phyloP scores from a whole-genome alignment of 2,888 invertebrate genomes.

The Trachelus troglodyta region DNA sequence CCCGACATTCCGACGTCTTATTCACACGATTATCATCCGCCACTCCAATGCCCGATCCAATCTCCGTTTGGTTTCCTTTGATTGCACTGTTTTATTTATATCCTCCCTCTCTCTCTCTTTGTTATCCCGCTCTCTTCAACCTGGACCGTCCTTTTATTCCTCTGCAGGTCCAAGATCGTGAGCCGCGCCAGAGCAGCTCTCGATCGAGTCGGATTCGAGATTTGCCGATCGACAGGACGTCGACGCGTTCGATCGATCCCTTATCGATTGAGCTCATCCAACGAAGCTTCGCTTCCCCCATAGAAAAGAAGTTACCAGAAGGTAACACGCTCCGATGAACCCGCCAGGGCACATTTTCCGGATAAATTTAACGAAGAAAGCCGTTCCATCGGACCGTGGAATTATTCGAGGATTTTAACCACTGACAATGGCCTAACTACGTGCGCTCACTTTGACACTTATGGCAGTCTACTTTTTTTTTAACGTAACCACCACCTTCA shows the following conservation, averaged over 20 bases:
- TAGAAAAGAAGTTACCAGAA: background rate
- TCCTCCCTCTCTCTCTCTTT: background rate
- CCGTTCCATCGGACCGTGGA: background rate
- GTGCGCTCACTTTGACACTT: background rate
- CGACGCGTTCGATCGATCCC: background rate
- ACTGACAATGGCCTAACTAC: background rate
- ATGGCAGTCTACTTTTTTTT: background rate
- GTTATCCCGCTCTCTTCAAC: background rate
- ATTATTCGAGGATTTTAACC: background rate
- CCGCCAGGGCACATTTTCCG: background rate
- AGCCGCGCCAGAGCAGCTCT: background rate
- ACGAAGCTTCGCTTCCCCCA: background rate
- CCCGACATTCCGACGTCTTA: constrained; percentile 49
- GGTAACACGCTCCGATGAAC: background rate
- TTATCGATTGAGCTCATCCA: background rate
- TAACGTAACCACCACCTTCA: background rate
- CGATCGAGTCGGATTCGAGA: background rate
- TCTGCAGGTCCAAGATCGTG: background rate
- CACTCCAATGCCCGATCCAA: constrained; percentile 1
- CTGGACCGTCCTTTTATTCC: background rate
- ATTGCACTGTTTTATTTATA: background rate
- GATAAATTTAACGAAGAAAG: background rate
- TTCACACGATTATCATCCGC: constrained; percentile 49
- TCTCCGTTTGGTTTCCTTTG: background rate
- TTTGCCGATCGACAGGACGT: background rate